Evolutionary conservation across 2,113 vertebrate genomes (phyloP), one percentile per base, ranked within the genome.

Genomic region (Athene cunicularia): DNA sequence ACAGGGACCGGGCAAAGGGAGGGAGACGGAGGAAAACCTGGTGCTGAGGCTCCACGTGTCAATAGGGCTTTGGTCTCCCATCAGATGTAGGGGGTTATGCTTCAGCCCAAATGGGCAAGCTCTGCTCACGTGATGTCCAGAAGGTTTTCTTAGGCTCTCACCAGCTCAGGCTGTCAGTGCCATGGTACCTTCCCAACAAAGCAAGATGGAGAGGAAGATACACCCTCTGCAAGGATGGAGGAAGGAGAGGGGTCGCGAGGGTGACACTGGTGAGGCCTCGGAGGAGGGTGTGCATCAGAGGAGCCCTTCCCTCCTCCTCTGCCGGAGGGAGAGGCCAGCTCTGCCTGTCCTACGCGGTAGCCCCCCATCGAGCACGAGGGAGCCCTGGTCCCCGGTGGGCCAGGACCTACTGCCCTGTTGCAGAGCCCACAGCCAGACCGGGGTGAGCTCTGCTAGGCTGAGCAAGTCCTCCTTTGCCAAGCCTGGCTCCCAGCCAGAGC

Each of bases 181-280:
- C 1, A 1, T 8, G 35, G 33, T 49, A 56, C 18, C 35, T 56
- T 27, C 49, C 35, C 47, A 30, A 14, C 30, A 49, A 23, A 49
- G 20, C 27, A 37, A 49, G 53, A 15, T 4, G 4, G 33, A 53
- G 39, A 32, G 20, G 67, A 53, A 22, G 10, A 13, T 20, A 21
- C 32, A 5, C 5, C 8, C 8, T 32, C 33, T n/a, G 28, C 71
- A 60, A 7, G 14, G 35, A 11, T 37, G 59, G 45, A 62, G 27
- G 22, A 18, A 15, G 52, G 52, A 35, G 27, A 15, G 37, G 66
- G 77, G 9, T 35, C 56, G 8, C 0, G 1, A 52, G 21, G 35
- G 56, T 9, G n/a, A 15, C 12, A 3, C 23, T 32, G 58, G n/a
- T 11, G 77, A 30, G 45, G 45, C 33, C 9, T 4, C 0, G 1